phyloP scores from a whole-genome alignment of 2,888 invertebrate species.

The Lasius platythorax region DNA sequence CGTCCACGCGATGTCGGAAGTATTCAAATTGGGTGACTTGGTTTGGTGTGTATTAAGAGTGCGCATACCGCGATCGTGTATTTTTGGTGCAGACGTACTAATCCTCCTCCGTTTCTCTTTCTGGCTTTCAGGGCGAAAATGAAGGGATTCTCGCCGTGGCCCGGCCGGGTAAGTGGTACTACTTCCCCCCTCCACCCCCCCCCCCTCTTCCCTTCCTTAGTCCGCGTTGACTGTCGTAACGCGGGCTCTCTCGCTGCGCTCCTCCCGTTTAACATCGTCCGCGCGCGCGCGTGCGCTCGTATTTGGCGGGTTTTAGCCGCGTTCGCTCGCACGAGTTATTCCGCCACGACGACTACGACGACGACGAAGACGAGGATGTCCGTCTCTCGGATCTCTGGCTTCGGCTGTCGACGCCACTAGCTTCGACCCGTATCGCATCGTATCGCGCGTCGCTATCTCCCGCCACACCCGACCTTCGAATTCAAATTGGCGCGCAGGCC shows the following conservation, averaged over 20 bases:
- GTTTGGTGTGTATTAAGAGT: conserved; percentile 88
- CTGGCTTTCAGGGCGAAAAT: conserved; percentile 96
- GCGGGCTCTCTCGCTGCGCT: conserved; percentile 20
- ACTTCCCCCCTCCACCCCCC: conserved; percentile 42
- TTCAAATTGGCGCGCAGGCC: conserved; percentile 83
- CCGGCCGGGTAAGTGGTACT: conserved; percentile 94
- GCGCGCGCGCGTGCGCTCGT: conserved; percentile 55
- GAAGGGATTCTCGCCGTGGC: conserved; percentile 99
- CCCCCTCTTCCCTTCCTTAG: conserved; percentile 53
- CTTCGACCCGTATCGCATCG: conserved; percentile 47
- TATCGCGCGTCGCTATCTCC: conserved; percentile 71
- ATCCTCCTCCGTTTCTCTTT: conserved; percentile 73
- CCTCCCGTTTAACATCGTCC: not conserved
- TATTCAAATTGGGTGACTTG: conserved; percentile 89
- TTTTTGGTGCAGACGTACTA: conserved; percentile 37
- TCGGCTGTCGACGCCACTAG: conserved; percentile 7
- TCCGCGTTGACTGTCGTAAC: conserved; percentile 34
- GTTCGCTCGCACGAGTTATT: not conserved
- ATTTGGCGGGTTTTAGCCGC: conserved; percentile 74
- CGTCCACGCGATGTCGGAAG: conserved; percentile 86
- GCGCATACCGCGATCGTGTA: conserved; percentile 27
- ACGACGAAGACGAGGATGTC: not conserved
- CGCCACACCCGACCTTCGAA: conserved; percentile 82
- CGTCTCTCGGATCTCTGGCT: too few relatives aligned
- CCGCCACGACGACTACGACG: not conserved